These are phyloP conservation scores for Cheilosia urbana DNA, from an alignment of 2,888 invertebrate species.

Conservation along the genomic window DNA sequence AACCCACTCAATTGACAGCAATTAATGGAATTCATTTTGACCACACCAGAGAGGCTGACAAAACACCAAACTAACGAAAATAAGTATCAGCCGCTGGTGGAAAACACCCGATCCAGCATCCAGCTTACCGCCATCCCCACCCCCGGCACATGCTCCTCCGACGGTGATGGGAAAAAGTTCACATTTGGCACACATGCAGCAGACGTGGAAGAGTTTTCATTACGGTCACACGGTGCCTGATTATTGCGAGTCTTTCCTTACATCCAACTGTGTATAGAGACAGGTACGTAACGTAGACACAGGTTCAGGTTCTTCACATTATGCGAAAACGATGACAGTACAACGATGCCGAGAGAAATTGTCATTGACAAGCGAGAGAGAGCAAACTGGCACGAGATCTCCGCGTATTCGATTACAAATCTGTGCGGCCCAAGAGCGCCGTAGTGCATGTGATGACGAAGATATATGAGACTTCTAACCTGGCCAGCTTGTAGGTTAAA, in stretches of 20 bases:
- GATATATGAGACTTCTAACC: conserved; percentile 68
- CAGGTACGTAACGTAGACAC: background rate
- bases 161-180: conserved; percentile 44
- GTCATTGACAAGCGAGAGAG: conserved; percentile 57
- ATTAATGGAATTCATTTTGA: conserved; percentile 76
- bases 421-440: conserved; percentile 25
- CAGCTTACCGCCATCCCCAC: background rate
- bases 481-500: conserved; percentile 23
- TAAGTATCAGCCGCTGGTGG: conserved; percentile 32
- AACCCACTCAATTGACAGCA: conserved; percentile 78
- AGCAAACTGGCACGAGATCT: conserved; percentile 21
- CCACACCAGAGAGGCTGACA: conserved; percentile 8
- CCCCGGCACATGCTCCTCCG: background rate
- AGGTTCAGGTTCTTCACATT: conserved; percentile 61
- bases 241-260: conserved; percentile 25
- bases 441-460: conserved; percentile 27
- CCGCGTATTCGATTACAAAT: conserved; percentile 67
- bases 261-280: background rate
- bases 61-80: conserved; percentile 41
- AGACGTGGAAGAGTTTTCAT: conserved; percentile 45
- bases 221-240: conserved; percentile 57
- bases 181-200: conserved; percentile 4
- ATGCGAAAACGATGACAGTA: conserved; percentile 42
- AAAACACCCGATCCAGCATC: conserved; percentile 42
- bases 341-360: conserved; percentile 63